phyloP scores from a whole-genome alignment of 2,888 invertebrate species.

The Tholera decimalis region DNA sequence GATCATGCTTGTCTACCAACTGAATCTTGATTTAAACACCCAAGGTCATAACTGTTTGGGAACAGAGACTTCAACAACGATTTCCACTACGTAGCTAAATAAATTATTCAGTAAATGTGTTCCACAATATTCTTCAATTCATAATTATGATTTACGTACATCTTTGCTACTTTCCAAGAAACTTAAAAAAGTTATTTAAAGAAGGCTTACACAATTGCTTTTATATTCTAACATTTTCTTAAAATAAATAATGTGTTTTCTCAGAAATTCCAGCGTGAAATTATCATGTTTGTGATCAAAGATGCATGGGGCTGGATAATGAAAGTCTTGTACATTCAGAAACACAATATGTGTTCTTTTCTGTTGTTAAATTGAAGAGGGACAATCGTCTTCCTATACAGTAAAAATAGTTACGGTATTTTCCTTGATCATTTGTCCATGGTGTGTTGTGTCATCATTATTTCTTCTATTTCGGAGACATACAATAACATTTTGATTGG shows the following conservation, averaged over 20 bases:
- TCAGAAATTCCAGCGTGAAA: conserved; percentile 33
- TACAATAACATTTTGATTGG: not conserved
- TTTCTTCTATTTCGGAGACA: not conserved
- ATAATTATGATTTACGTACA: not conserved
- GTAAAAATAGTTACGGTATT: not conserved
- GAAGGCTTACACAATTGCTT: conserved; percentile 34
- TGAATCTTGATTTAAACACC: too few species aligned
- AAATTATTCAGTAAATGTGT: not conserved
- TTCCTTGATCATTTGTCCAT: not conserved
- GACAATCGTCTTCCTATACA: not conserved
- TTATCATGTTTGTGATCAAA: conserved; percentile 48
- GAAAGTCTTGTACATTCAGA: conserved; percentile 26
- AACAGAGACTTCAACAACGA: too few species aligned
- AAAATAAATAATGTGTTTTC: conserved; percentile 23
- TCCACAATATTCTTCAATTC: not conserved
- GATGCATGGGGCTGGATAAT: conserved; percentile 39
- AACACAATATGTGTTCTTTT: not conserved
- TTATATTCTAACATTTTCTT: conserved; percentile 18
- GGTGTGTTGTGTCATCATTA: not conserved
- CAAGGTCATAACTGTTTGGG: too few species aligned
- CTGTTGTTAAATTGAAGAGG: not conserved
- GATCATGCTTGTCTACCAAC: too few species aligned
- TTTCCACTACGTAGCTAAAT: too few species aligned
- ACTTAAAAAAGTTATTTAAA: conserved; percentile 17
- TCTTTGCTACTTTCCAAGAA: conserved; percentile 3